phyloP scores from a whole-genome alignment of 2,113 vertebrate genomes.

The Pogona vitticeps region DNA sequence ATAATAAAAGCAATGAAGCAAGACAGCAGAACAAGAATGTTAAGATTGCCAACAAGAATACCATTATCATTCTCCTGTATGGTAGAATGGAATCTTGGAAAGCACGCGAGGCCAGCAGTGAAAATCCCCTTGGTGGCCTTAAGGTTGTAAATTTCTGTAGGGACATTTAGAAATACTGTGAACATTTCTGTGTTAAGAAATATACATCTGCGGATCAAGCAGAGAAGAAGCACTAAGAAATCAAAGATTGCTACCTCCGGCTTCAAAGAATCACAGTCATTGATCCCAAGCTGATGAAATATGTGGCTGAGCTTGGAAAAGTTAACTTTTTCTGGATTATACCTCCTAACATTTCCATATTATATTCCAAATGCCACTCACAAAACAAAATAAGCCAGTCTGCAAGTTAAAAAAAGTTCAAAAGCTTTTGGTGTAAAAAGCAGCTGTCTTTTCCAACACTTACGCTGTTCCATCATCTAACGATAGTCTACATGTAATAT shows the following conservation, averaged over 20 bases:
- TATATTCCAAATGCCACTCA: too few species aligned
- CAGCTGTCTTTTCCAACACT: too few species aligned
- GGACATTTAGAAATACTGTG: background rate
- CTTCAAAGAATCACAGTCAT: background rate
- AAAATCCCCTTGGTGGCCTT: background rate
- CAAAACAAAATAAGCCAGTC: too few species aligned
- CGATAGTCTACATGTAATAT: too few species aligned
- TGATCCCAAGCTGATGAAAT: background rate
- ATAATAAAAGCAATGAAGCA: slow-evolving; percentile 13
- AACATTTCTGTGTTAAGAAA: slow-evolving; percentile 15
- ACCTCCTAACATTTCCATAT: too few species aligned
- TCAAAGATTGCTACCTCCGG: background rate
- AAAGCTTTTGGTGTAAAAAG: too few species aligned
- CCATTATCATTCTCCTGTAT: background rate
- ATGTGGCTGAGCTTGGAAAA: too few species aligned
- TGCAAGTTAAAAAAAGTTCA: too few species aligned
- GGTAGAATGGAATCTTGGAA: background rate
- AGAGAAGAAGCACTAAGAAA: background rate
- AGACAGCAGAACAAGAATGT: background rate
- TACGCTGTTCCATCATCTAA: too few species aligned
- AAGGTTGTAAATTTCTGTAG: background rate
- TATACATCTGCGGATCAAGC: background rate
- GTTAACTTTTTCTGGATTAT: too few species aligned
- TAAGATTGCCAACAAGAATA: background rate
- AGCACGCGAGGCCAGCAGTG: background rate